Base-by-base conservation (phyloP, 2,113 vertebrate species). In the Lepus timidus region DNA sequence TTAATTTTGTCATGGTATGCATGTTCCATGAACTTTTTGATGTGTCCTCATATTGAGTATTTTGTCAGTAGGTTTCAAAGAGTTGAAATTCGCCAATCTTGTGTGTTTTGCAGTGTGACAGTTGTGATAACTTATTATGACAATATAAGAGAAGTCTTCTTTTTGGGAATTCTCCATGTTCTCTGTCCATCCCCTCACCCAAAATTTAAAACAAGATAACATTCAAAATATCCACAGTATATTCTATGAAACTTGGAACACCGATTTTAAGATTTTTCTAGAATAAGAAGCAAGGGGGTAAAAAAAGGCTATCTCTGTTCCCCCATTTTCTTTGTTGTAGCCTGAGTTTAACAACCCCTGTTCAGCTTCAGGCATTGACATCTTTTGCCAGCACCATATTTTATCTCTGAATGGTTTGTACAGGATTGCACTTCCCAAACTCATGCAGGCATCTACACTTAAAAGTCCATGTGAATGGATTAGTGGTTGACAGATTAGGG, bases 51-150 rank as follows among this genome's bases (percentile, higher is more conserved):
- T 58, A 19, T 58, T 58, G n/a, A 75, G 16, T 55, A 52, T 61
- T 93, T 90, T 51, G 36, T 75, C 86, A 79, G 52, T 65, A 76
- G 61, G 67, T 39, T 84, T 23, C 65, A 61, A 94, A 39, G 25
- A 12, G n/a, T 31, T 79, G 39, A 22, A 17, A 27, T 3, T 84
- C 64, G 44, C 33, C 86, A 62, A 84, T 33, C 0, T 3, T 79
- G 29, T 44, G 33, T 39, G 29, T 70, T 96, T 64, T 70, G 20
- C 8, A 64, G 25, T 51, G 4, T 11, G 67, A 44, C 19, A 27
- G 23, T 49, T 86, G 9, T 7, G 17, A 74, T 51, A 36, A 36
- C 14, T 85, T 82, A 2, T 74, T 85, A 73, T 20, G 17, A 78
- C 89, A 92, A 78, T 52, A 83, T 36, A 52, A 22, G 6, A 20